Conservation (phyloP, 1,140 invertebrate genomes). For the Drosophila biarmipes region DNA sequence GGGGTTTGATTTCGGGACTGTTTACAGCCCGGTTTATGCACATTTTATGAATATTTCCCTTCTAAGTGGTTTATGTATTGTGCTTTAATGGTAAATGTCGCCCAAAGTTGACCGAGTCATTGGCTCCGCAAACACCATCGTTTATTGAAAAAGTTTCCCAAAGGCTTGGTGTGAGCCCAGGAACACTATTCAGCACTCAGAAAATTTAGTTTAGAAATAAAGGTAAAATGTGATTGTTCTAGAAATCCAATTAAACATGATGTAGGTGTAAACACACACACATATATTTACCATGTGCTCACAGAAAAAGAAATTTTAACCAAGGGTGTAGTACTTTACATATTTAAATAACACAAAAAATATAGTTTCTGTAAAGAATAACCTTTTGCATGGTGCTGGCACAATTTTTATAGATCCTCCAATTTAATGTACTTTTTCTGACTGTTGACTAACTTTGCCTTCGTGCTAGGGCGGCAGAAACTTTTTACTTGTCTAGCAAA, state of each 20-base stretch:
- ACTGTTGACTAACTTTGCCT: conserved; percentile 21
- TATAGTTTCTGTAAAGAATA: too few relatives aligned
- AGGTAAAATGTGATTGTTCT: too few relatives aligned
- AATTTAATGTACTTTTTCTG: background rate
- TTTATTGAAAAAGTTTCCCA: conserved; percentile 43
- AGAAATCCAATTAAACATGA: too few relatives aligned
- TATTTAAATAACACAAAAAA: too few relatives aligned
- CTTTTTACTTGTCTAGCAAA: conserved; percentile 29
- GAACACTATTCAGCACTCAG: conserved; percentile 21
- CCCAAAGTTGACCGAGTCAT: conserved; percentile 18
- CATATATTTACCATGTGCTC: too few relatives aligned
- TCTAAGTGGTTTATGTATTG: conserved; percentile 36
- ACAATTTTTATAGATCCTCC: too few relatives aligned
- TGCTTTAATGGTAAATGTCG: conserved; percentile 26
- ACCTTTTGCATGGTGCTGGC: too few relatives aligned
- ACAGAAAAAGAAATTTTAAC: too few relatives aligned
- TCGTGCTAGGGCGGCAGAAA: conserved; percentile 12
- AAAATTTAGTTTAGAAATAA: background rate
- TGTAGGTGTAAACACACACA: too few relatives aligned
- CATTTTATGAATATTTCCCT: conserved; percentile 23
- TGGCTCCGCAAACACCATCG: conserved; percentile 40
- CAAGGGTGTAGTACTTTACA: too few relatives aligned
- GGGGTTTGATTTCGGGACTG: conserved; percentile 21
- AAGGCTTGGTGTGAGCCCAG: conserved; percentile 1
- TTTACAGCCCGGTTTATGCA: conserved; percentile 34